Base-by-base conservation (phyloP, 2,797 vertebrate genomes). In the Florisuga fusca region DNA sequence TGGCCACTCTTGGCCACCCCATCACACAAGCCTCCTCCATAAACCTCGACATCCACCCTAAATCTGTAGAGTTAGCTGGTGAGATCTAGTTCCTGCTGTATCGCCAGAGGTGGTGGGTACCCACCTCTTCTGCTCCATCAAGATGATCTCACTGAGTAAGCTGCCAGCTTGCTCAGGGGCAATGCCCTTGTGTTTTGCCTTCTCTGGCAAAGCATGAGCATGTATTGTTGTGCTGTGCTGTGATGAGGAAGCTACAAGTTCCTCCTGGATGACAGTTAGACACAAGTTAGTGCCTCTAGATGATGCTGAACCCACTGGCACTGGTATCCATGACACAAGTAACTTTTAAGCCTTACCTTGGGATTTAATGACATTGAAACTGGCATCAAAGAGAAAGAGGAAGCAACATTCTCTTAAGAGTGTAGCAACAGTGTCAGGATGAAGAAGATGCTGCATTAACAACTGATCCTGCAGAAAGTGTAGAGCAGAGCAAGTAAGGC, bases 181-280 rank as follows among this genome's bases (percentile, higher is more conserved):
- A 48, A 10, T 8, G 16, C 17, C n/a, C 48, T 66, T 38, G 23
- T 48, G 22, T 34, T 63, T 29, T n/a, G 14, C 20, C 63, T 61
- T 61, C 53, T 26, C 27, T 23, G 46, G 41, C 34, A 43, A 54
- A 54, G 16, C 9, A 36, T 5, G 4, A 48, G 26, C 33, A 33
- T 0, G 0, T 26, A 34, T 25, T 12, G 11, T 9, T n/a, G 36
- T 13, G 4, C 2, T 41, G n/a, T 29, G 20, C n/a, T 50, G 7
- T n/a, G 36, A 59, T 22, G 31, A 36, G 0, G 1, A 22, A 67
- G 43, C 8, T 17, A 31, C 3, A 73, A 34, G 36, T 25, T 13
- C 4, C 8, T 21, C n/a, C 10, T 41, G 55, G 21, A 46, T 50
- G 57, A 21, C 23, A 46, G 25, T 6, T 34, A 62, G 29, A 57